These are phyloP conservation scores for Pollenia amentaria DNA, from an alignment of 2,888 invertebrate genomes.

Conservation along the genomic window DNA sequence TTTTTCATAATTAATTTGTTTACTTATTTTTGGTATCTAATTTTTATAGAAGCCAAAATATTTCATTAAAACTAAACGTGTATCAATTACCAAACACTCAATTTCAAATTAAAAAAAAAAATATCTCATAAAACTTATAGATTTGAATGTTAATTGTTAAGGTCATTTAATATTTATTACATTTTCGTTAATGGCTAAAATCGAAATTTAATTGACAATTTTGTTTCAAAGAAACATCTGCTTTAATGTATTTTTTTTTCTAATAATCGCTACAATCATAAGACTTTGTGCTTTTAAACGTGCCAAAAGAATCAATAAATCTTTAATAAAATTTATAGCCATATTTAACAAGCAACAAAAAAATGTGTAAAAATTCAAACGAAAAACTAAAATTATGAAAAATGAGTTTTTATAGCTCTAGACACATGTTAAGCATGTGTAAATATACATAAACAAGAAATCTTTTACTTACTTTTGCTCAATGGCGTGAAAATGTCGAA, in stretches of 20 bases:
- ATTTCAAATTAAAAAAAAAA: slow-evolving; percentile 7
- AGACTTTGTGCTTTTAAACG: slow-evolving; percentile 1
- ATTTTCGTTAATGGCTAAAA: slow-evolving; percentile 73
- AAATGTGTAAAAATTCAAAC: slow-evolving; percentile 35
- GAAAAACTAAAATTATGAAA: slow-evolving; percentile 60
- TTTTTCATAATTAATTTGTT: slow-evolving; percentile 32
- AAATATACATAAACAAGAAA: slow-evolving; percentile 38
- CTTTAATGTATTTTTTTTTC: neutral
- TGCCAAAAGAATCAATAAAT: slow-evolving; percentile 69
- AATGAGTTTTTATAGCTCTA: slow-evolving; percentile 54
- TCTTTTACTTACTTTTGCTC: slow-evolving; percentile 49
- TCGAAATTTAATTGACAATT: slow-evolving; percentile 76
- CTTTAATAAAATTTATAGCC: slow-evolving; percentile 61
- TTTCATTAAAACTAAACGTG: slow-evolving; percentile 31
- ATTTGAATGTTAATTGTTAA: slow-evolving; percentile 23
- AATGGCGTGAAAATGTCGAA: slow-evolving; percentile 74
- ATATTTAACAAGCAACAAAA: slow-evolving; percentile 15
- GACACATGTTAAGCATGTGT: slow-evolving; percentile 65
- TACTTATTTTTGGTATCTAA: slow-evolving; percentile 20
- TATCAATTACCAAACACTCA: slow-evolving; percentile 44
- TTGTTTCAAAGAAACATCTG: slow-evolving; percentile 29
- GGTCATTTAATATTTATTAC: slow-evolving; percentile 75
- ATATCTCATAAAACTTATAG: neutral
- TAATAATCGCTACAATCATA: slow-evolving; percentile 26
- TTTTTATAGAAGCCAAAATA: slow-evolving; percentile 33